A percentile compares a stretch with the other conserved stretches of the same genome.
Evolutionary conservation across 1,140 invertebrate genomes (phyloP).

Genomic region (Eupristina koningsbergeri): DNA sequence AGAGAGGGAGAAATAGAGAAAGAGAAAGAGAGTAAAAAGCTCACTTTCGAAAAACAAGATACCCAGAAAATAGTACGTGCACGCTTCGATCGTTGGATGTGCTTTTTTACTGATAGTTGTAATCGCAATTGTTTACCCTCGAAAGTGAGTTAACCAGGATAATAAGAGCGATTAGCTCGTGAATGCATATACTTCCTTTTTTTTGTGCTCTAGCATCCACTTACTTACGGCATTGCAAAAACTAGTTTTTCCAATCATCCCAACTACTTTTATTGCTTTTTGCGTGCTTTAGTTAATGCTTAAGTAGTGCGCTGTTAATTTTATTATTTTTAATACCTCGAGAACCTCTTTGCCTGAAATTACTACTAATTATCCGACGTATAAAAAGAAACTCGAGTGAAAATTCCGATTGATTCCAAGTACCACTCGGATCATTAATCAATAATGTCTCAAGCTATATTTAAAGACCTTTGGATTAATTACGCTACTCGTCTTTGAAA

Average conservation of each 20-base stretch:
- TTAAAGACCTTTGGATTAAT: not conserved
- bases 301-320: not conserved
- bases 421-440: not conserved
- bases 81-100: not conserved
- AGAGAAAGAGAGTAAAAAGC: not conserved
- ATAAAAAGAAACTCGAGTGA: not conserved
- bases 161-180: conserved; percentile 5
- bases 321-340: not conserved
- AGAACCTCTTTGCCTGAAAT: not conserved
- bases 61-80: not conserved
- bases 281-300: not conserved
- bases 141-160: not conserved
- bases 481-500: not conserved
- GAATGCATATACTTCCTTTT: not conserved
- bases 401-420: not conserved
- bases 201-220: not conserved
- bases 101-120: not conserved
- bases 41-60: not conserved
- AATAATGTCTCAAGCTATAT: not conserved
- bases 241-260: not conserved
- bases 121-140: not conserved
- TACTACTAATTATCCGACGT: not conserved
- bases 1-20: not conserved
- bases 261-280: not conserved
- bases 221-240: not conserved